Evolutionary conservation across 2,113 vertebrate species (phyloP).

Genomic region (Cyprinodon brontotheroides): DNA sequence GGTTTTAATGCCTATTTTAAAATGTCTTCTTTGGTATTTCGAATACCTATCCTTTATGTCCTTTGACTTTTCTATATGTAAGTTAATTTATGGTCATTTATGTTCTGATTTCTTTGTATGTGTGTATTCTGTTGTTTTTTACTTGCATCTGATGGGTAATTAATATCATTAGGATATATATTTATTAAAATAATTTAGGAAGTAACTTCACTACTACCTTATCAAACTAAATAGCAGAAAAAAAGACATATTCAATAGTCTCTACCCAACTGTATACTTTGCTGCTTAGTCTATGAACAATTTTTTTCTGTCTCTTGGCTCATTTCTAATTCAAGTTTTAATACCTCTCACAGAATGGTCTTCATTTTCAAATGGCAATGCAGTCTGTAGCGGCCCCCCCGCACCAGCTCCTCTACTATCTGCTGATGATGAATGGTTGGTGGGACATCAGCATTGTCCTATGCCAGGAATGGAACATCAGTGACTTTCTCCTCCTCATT

Average conservation of each 20-base stretch:
- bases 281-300: neutral
- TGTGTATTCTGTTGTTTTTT: neutral
- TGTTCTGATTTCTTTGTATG: conserved; percentile 12
- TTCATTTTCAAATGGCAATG: conserved; percentile 96
- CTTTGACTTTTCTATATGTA: neutral
- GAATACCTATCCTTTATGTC: neutral
- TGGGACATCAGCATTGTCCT: conserved; percentile 94
- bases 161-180: neutral
- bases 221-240: no score
- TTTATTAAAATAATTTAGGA: neutral
- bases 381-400: conserved; percentile 78
- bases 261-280: neutral
- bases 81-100: neutral
- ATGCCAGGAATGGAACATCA: conserved; percentile 93
- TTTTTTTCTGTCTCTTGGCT: neutral
- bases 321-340: neutral
- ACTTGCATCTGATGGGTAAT: neutral
- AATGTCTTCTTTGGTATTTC: neutral
- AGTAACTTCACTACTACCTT: no score
- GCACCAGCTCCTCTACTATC: conserved; percentile 87
- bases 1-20: neutral
- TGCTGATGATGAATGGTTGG: conserved; percentile 96
- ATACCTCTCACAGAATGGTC: conserved; percentile 84
- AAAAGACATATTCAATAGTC: neutral
- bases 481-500: conserved; percentile 87